Evolutionary conservation across 2,797 vertebrate genomes (phyloP).

Genomic region (Notoglanidium macrostoma): DNA sequence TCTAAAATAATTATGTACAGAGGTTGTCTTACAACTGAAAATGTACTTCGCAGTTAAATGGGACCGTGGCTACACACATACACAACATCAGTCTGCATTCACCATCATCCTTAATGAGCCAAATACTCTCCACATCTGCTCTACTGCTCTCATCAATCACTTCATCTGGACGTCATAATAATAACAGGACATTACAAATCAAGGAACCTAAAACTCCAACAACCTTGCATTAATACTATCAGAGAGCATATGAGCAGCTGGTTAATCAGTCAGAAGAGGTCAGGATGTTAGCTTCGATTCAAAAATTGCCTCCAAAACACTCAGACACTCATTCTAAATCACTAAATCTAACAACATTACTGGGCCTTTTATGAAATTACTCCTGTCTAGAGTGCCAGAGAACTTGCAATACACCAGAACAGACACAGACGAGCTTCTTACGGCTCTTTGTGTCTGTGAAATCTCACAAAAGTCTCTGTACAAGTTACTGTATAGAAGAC

Average conservation of each 20-base stretch:
- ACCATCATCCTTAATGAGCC: neutral
- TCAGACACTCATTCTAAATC: neutral
- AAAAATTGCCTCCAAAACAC: neutral
- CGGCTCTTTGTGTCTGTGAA: neutral
- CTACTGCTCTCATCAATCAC: slow-evolving; percentile 28
- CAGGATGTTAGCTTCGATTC: neutral
- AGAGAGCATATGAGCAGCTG: neutral
- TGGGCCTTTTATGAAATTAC: slow-evolving; percentile 45
- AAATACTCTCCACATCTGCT: neutral
- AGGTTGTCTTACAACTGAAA: neutral
- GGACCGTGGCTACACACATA: neutral
- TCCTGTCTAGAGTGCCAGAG: slow-evolving; percentile 25
- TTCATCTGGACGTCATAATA: slow-evolving; percentile 21
- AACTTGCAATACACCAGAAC: slow-evolving; percentile 20
- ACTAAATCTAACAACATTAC: slow-evolving; percentile 36
- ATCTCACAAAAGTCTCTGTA: neutral
- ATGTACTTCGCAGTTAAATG: neutral
- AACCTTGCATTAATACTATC: slow-evolving; percentile 3
- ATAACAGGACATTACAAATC: slow-evolving; percentile 29
- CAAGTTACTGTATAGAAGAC: neutral
- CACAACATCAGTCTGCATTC: neutral
- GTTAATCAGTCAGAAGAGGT: slow-evolving; percentile 8
- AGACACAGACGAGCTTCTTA: neutral
- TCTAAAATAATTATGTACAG: no score
- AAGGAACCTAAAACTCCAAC: slow-evolving; percentile 15